Percentiles rank a stretch among this genome's conserved stretches.
Conservation (phyloP, 2,113 vertebrate genomes). For the Onychostoma macrolepis region DNA sequence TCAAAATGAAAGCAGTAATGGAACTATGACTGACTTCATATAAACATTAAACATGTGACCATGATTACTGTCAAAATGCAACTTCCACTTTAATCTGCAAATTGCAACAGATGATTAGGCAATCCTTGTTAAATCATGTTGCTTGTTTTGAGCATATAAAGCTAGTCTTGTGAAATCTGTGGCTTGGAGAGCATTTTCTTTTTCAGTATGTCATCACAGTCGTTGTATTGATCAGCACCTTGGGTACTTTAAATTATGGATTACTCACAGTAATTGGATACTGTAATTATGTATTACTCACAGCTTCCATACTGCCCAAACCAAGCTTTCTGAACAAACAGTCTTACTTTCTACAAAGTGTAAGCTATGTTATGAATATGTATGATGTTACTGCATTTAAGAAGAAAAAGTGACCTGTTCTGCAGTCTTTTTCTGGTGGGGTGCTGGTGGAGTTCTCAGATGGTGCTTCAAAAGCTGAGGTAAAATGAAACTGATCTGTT, state of each 20-base stretch:
- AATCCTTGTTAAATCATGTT: background rate
- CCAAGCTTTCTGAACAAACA: background rate
- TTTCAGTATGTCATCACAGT: background rate
- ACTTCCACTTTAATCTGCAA: background rate
- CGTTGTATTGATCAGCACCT: background rate
- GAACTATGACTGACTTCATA: background rate
- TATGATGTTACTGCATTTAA: background rate
- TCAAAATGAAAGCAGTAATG: background rate
- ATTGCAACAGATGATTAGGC: background rate
- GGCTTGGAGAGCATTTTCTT: background rate
- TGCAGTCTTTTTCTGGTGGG: background rate
- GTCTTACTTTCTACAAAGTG: background rate
- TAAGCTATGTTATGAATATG: background rate
- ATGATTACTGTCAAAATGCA: background rate
- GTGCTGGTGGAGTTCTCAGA: background rate
- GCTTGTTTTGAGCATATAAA: background rate
- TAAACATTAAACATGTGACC: background rate
- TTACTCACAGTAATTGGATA: background rate
- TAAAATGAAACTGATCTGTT: conserved; percentile 18
- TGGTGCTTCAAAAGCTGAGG: background rate
- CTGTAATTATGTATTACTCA: background rate
- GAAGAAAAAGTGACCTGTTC: background rate
- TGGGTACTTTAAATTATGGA: background rate
- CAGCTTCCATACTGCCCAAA: background rate
- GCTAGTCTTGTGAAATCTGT: background rate